These are phyloP conservation scores for Galbula dea DNA, from an alignment of 2,113 vertebrate species.

Conservation along the genomic window DNA sequence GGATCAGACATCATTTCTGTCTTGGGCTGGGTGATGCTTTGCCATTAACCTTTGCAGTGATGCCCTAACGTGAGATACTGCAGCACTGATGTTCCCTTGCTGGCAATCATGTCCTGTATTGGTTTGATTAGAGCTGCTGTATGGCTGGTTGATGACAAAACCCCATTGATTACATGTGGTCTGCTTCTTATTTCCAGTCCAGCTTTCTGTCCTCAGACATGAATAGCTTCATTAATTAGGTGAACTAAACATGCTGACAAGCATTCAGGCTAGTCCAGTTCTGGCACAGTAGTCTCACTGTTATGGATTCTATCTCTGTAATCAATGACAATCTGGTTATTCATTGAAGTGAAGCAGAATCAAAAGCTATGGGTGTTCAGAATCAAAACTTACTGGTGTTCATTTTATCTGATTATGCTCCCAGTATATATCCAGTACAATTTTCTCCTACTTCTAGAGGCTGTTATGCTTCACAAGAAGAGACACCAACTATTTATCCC, in stretches of 20 bases:
- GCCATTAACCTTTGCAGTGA: neutral
- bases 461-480: neutral
- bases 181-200: conserved; percentile 51
- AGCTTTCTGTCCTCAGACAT: conserved; percentile 26
- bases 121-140: conserved; percentile 25
- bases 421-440: neutral
- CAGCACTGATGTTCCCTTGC: neutral
- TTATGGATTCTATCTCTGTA: neutral
- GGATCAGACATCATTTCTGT: neutral
- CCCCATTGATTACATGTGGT: conserved; percentile 28
- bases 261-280: neutral
- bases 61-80: neutral
- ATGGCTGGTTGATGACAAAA: conserved; percentile 30
- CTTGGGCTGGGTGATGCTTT: neutral
- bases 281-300: neutral
- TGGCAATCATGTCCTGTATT: neutral
- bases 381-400: conserved; percentile 26
- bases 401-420: conserved; percentile 19
- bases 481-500: neutral
- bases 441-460: conserved; percentile 3
- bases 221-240: conserved; percentile 52
- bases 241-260: neutral
- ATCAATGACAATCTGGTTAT: conserved; percentile 34
- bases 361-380: neutral
- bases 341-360: conserved; percentile 41